Base-by-base conservation (phyloP, 2,113 vertebrate species). In the Macquaria australasica region DNA sequence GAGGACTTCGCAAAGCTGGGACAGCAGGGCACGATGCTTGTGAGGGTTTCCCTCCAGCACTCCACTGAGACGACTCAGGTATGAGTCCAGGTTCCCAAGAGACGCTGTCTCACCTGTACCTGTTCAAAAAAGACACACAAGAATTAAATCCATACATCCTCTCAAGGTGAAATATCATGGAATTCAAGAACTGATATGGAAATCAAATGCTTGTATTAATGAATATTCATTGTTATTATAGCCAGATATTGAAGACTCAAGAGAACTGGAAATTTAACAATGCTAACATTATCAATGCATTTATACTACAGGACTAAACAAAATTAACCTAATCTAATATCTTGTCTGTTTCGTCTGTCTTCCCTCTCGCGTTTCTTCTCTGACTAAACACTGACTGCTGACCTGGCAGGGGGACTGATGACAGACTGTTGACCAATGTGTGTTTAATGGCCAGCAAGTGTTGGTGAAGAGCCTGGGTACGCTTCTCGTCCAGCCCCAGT, bases 41-140 rank as follows among this genome's bases (percentile, higher is more conserved):
- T 96, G 93, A 0, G 98, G 98, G 91, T 98, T 98, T 75, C 96
- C 97, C 91, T 98, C 97, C 0, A 99, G 97, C 69, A 96, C 94
- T 0, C 96, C 97, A 87, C 96, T 98, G 81, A 99, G 95, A 83
- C 97, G 97, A 53, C 97, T 97, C 96, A 99, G 96, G 89, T 99
- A 99, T 12, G 98, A 97, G 88, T 99, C 98, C 86, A 99, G 94
- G 8, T 97, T 99, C 72, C 96, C 96, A 74, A 97, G 93, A 0
- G 98, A 99, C 0, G 98, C 97, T 0, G 97, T 99, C 86, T 99
- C 98, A 8, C 98, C 97, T 0, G 97, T 97, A 56, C 97, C 98
- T 99, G 73, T 87, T 89, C 1, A 56, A 0, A 68, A 43, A 51
- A 48, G 28, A 43, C 5, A 64, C 23, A 37, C 25, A 9, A 56